Evolutionary conservation across 2,113 vertebrate genomes (phyloP), one percentile per base, ranked within the genome.

Genomic region (Cyprinodon brontotheroides): DNA sequence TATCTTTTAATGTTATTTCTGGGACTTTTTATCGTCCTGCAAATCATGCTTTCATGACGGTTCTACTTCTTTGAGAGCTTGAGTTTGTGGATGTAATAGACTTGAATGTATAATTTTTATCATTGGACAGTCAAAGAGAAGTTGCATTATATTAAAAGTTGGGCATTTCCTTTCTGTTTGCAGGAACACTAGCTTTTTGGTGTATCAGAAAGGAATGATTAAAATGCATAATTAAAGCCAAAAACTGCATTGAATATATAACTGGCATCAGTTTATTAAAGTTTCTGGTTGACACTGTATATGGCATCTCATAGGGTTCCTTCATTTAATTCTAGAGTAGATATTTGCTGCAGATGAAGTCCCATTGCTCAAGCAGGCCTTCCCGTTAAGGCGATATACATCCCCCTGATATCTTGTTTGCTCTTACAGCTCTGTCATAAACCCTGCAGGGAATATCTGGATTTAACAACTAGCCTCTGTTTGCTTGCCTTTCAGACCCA

Each of bases 381-480:
- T 68, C 62, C 68, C 53, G 60, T 72, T 62, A 11, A 72, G 53
- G 47, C 67, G 43, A 68, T n/a, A 36, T 69, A 70, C 20, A 74
- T 63, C 64, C 68, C 50, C 57, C 60, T 60, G 68, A 76, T 72
- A 66, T 82, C 68, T 65, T n/a, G 57, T 81, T 68, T 41, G 20
- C 66, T 75, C 68, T 41, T 50, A 17, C 12, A 75, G 79, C 64
- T 48, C 37, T 86, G 77, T 84, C 72, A 75, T 77, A 40, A 11
- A 69, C 77, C 76, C 80, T 72, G 70, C 53, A 13, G 74, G 77
- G 71, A 75, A 74, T 78, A 81, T 84, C 53, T 71, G 72, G 74
- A 80, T 85, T 76, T 78, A 88, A 86, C 83, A 75, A 85, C 77
- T 86, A 78, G 38, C 68, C 29, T 45, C 75, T 74, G 74, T 79